Conservation (phyloP, 23 tunicate genomes). For the Pegea sp. region DNA sequence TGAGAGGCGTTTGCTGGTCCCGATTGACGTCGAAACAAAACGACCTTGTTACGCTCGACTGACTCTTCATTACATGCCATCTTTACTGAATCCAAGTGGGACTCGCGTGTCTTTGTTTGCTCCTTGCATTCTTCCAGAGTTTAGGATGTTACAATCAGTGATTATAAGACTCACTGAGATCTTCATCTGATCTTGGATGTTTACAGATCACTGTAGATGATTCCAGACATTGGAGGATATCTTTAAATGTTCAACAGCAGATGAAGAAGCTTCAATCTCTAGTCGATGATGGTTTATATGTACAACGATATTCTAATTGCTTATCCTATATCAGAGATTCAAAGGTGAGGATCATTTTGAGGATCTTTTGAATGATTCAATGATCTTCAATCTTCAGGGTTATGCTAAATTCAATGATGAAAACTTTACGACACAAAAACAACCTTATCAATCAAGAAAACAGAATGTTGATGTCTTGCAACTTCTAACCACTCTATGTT, state of each 20-base stretch:
- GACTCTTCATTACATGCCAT: conserved; percentile 17
- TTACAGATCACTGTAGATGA: conserved; percentile 23
- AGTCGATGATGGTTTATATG: conserved; percentile 46
- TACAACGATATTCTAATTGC: conserved; percentile 43
- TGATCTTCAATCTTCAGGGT: too few relatives aligned
- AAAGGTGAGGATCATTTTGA: conserved; percentile 11
- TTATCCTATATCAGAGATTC: conserved; percentile 74
- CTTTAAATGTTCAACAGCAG: conserved; percentile 14
- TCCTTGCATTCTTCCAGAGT: conserved; percentile 76
- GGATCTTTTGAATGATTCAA: too few relatives aligned
- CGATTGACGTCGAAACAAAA: conserved; percentile 44
- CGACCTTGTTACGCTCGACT: conserved; percentile 57
- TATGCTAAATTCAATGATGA: too few relatives aligned
- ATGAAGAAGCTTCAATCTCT: conserved; percentile 17
- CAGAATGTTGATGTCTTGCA: too few relatives aligned
- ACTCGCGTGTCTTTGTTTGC: conserved; percentile 23
- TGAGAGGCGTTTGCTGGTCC: conserved; percentile 61
- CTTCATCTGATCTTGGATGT: not conserved
- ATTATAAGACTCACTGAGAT: not conserved
- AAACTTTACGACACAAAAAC: too few relatives aligned
- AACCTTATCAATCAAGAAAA: too few relatives aligned
- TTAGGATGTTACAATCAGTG: conserved; percentile 29
- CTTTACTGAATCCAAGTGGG: not conserved
- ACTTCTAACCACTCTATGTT: too few relatives aligned
- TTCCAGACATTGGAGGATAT: conserved; percentile 38